A percentile compares a stretch with the other conserved stretches of the same genome.
These are phyloP conservation scores for Tetraodon nigroviridis DNA, from an alignment of 2,113 vertebrate genomes.

Conservation along the genomic window DNA sequence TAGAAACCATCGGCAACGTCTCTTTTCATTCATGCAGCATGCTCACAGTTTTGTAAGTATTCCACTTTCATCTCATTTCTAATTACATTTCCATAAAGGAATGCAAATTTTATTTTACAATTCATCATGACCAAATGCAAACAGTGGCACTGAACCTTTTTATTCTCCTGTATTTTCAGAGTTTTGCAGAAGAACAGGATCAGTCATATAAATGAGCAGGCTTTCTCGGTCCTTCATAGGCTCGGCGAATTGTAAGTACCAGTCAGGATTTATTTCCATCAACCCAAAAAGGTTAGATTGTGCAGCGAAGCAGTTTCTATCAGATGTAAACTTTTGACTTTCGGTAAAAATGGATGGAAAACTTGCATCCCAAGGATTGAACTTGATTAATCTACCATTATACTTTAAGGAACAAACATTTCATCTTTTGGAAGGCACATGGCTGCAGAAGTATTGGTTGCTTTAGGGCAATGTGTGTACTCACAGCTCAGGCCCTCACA, in stretches of 20 bases:
- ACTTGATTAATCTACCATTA: too few species aligned
- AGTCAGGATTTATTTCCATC: too few species aligned
- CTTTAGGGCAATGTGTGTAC: too few species aligned
- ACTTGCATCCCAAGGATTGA: not conserved
- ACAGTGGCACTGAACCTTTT: conserved; percentile 2
- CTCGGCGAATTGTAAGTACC: conserved; percentile 87
- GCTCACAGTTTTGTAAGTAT: conserved; percentile 92
- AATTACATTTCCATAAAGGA: not conserved
- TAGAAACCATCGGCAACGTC: conserved; percentile 82
- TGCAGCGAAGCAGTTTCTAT: too few species aligned
- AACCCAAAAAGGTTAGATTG: too few species aligned
- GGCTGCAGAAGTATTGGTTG: too few species aligned
- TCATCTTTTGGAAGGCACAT: too few species aligned
- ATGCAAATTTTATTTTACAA: conserved; percentile 8
- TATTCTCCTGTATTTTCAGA: conserved; percentile 59
- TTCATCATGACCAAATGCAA: not conserved
- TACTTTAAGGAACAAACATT: too few species aligned
- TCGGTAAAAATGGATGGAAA: not conserved
- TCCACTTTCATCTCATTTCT: conserved; percentile 3
- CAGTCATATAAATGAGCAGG: conserved; percentile 79
- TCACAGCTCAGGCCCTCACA: too few species aligned
- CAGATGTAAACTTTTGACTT: not conserved
- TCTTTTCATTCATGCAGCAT: conserved; percentile 87
- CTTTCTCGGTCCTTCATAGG: conserved; percentile 84
- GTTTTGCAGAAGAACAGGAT: conserved; percentile 89